Base-by-base conservation (phyloP, 2,113 vertebrate genomes). In the Chaetorhynchus papuensis region DNA sequence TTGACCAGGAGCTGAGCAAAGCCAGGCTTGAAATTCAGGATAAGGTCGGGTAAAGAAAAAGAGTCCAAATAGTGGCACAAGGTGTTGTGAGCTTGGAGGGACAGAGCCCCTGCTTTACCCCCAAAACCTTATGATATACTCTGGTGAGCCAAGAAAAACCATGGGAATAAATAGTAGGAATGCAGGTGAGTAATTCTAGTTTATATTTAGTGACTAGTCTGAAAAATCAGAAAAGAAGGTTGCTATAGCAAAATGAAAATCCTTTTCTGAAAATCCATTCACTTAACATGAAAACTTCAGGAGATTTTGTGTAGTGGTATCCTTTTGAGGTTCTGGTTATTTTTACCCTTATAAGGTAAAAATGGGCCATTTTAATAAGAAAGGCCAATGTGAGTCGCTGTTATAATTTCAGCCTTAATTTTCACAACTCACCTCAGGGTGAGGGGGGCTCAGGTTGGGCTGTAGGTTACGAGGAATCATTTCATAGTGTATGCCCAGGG, bases 11-110 rank as follows among this genome's bases (percentile, higher is more conserved):
- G 61, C 41, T 39, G 47, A 66, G 24, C 44, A 37, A 56, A 64
- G 14, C 10, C 33, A 31, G 71, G 39, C 24, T 85, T 23, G 59
- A 61, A 42, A 50, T 33, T 37, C 9, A 3, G 45, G 35, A 33
- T 35, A 64, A 75, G 10, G 9, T 31, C 90, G 92, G 79, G 84
- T 71, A 89, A 89, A 56, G 12, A 79, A 83, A 49, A 37, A 12
- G 0, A 4, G 3, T 22, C 14, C 16, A 30, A 81, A 31, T 5
- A 35, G 23, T 4, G 22, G 10, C 11, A 16, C 0, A 2, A 16
- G 10, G 33, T 13, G 14, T 1, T 39, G 22, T 54, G 28, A 74
- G 24, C 37, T 0, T 37, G 2, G 15, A 16, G 5, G 19, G 3
- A 33, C 14, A 56, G 59, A 86, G 31, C 8, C 30, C 20, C 13